Base-by-base conservation (phyloP, 2,888 invertebrate genomes). In the Oscheius sp. region DNA sequence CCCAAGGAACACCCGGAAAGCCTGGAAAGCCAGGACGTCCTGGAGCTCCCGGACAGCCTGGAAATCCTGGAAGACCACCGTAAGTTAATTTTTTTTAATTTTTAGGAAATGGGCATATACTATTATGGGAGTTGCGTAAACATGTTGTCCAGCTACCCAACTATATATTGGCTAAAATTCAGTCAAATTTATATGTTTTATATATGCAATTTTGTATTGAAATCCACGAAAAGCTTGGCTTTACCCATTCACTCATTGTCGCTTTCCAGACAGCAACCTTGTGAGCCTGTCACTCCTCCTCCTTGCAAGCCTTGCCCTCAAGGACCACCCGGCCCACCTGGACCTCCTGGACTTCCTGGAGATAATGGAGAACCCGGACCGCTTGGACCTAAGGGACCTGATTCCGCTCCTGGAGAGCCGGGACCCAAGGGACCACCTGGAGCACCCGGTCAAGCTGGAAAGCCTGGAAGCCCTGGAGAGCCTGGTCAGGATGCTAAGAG, bases 391-490 rank as follows among this genome's bases (percentile, higher is more conserved):
- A 77, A 76, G 74, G 80, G 80, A 61, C 77, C 76, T 69, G 76
- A 80, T 63, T 77, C 80, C 57, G 66, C 76, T 14, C 78, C 80
- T 68, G 80, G 80, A 66, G 76, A 77, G 68, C 68, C 75, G 45
- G 80, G 80, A 80, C 80, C 80, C 66, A 80, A 80, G 72, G 80
- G 80, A 78, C 78, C 80, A 61, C 75, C 74, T 47, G 72, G 73
- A 73, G 73, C 75, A 41, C 72, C 76, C 65, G 78, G 79, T 73
- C 74, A 71, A 66, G 4, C 47, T 56, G 79, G 77, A 74, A 73
- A 72, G 65, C 74, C 77, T 57, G 79, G 79, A 76, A 71, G 75
- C 41, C 74, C 75, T 67, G 77, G 77, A 77, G 72, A 75, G 71
- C 74, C 75, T 62, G 69, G 77, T 73, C 36, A 62, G n/a, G 71